Evolutionary conservation across 2,797 vertebrate genomes (phyloP).

Genomic region (Labeo calbasu): DNA sequence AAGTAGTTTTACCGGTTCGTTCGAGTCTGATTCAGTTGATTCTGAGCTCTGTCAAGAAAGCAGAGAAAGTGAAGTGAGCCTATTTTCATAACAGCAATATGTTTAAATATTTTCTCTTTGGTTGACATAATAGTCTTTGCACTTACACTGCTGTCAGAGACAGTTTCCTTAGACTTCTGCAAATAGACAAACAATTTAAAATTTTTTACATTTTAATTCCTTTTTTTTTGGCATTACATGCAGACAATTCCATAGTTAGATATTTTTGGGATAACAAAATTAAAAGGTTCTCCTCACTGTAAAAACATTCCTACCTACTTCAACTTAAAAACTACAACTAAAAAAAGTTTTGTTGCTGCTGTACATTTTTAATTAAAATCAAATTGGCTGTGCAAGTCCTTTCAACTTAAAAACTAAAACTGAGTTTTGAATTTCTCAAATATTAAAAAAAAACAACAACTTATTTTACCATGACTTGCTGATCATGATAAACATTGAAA

Average conservation of each 20-base stretch:
- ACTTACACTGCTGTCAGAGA: slow-evolving; percentile 67
- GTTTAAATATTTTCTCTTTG: not conserved
- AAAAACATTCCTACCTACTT: not conserved
- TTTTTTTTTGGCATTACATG: too few relatives aligned
- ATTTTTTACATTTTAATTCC: not conserved
- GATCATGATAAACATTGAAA: not conserved
- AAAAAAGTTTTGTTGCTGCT: not conserved
- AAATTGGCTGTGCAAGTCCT: not conserved
- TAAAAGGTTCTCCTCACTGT: not conserved
- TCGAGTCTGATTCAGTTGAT: slow-evolving; percentile 70
- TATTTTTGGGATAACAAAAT: not conserved
- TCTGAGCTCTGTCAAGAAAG: slow-evolving; percentile 69
- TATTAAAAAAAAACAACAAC: too few relatives aligned
- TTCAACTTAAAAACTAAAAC: not conserved
- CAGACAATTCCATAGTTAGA: not conserved
- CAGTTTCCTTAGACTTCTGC: slow-evolving; percentile 72
- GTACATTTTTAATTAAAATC: not conserved
- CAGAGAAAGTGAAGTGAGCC: not conserved
- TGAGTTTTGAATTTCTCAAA: not conserved
- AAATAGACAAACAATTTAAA: not conserved
- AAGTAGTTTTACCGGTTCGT: slow-evolving; percentile 65
- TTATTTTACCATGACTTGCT: too few relatives aligned
- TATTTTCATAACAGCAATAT: too few relatives aligned
- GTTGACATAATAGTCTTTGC: not conserved
- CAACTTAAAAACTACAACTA: not conserved